Conservation (phyloP, 1,140 invertebrate species). For the Xylocopa sonorina region DNA sequence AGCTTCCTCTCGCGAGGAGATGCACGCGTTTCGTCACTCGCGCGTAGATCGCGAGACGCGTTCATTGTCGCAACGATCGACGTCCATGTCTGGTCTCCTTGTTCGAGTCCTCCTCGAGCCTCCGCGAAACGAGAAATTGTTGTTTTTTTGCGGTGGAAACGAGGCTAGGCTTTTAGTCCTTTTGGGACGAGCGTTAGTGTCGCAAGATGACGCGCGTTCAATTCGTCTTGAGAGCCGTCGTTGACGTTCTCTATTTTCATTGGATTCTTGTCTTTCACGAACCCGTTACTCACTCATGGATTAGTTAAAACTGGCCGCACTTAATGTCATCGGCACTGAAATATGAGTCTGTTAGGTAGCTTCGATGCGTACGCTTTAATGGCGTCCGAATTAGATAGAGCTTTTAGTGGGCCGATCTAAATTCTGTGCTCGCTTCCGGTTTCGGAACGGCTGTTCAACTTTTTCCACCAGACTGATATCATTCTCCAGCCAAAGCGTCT, state of each 20-base stretch:
- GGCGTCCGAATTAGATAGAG: too few species aligned
- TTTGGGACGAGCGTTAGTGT: not conserved
- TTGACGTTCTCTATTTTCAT: not conserved
- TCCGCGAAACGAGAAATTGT: not conserved
- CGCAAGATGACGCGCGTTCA: not conserved
- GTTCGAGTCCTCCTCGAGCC: not conserved
- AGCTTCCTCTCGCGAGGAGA: conserved; percentile 6
- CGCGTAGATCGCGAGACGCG: not conserved
- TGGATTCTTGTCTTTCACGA: not conserved
- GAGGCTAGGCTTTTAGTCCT: not conserved
- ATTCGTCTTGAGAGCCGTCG: not conserved
- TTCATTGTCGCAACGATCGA: conserved; percentile 8
- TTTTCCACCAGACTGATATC: too few species aligned
- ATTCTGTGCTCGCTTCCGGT: not conserved
- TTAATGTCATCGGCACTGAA: not conserved
- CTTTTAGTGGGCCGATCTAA: not conserved
- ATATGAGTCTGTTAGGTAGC: not conserved
- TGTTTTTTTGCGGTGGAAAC: not conserved
- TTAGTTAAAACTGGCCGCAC: not conserved
- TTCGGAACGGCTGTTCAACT: too few species aligned
- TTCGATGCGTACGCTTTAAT: not conserved
- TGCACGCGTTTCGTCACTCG: conserved; percentile 32
- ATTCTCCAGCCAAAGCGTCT: too few species aligned
- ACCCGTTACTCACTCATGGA: not conserved
- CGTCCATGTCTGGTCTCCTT: not conserved